Base-by-base conservation (phyloP, 2,113 vertebrate species). In the Apodemus speciosus region DNA sequence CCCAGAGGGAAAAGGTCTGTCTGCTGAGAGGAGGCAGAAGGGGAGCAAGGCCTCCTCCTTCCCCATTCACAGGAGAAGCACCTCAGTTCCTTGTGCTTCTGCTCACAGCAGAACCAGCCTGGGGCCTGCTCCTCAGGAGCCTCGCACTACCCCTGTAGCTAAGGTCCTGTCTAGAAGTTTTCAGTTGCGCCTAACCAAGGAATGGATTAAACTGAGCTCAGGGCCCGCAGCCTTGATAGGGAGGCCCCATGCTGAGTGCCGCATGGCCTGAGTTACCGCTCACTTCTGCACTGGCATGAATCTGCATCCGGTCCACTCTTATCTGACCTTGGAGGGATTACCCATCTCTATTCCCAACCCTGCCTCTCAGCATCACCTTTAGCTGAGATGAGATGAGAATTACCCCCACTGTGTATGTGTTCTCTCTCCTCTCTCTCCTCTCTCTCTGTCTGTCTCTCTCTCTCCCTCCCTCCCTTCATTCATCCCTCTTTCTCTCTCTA, bases 1-100 rank as follows among this genome's bases (percentile, higher is more conserved):
- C 58, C 58, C 58, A 40, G 30, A 87, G 35, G 21, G 38, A 20
- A 49, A 40, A 64, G 20, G 73, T 25, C 30, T 23, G 27, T 9
- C 27, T 53, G 2, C 60, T 18, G 27, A 11, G 64, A 35, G 64
- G n/a, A 85, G 53, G 16, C 14, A 35, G 8, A 3, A 46, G 30
- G 9, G 21, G 30, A 4, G 8, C 0, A 0, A 6, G 35, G 18
- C 16, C n/a, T 13, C 81, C 58, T 56, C 20, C 64, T 32, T 23
- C 21, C 9, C 49, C 2, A 8, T 2, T 5, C 40, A 11, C 0
- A 20, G 83, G 49, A 49, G 13, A 2, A n/a, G 92, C 27, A 38
- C 53, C 40, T 27, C 79, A 13, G 40, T 10, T 62, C 85, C 64
- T 14, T 7, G 1, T 1, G 18, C 6, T 0, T 56, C 16, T 4